Base-by-base conservation (phyloP, 2,797 vertebrate species). In the Diceros bicornis region DNA sequence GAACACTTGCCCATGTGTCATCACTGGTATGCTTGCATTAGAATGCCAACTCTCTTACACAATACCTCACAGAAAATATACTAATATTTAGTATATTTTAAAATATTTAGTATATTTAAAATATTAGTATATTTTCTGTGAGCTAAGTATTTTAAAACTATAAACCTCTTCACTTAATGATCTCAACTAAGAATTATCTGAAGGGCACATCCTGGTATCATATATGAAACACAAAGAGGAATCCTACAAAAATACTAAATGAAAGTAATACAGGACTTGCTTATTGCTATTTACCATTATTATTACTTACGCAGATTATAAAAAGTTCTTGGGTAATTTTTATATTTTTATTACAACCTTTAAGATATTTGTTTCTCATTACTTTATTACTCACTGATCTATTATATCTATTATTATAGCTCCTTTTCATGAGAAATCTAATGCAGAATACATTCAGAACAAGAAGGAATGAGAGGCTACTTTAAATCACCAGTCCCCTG, bases 181-280 rank as follows among this genome's bases (percentile, higher is more conserved):
- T 91, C 77, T 95, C 59, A 75, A 87, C 25, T 95, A 93, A 95
- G 29, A 91, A 85, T 93, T 71, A 96, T 21, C 88, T 95, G 29
- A 92, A 23, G 41, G 75, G 62, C 59, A 74, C 47, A 87, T 66
- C 61, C 69, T 92, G 34, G 4, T 90, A 68, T 75, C 52, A 94
- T 18, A 90, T 18, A 85, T 59, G 62, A 88, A 86, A 93, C 34
- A 75, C 29, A 72, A 87, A 75, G 61, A 93, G 32, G 7, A 96
- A 92, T 64, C 27, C 75, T 92, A 84, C 41, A 87, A 96, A 85
- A 27, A 69, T 37, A 88, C 47, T 89, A 89, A 11, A 61, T 27
- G 78, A 75, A 94, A 81, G 7, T 87, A 91, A 79, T 64, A 86
- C 25, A 83, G 52, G 25, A 83, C 44, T 55, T 89, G 37, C 6